A percentile compares a stretch with the other conserved stretches of the same genome.
phyloP scores from a whole-genome alignment of 2,888 invertebrate species.

The Chironomus riparius region DNA sequence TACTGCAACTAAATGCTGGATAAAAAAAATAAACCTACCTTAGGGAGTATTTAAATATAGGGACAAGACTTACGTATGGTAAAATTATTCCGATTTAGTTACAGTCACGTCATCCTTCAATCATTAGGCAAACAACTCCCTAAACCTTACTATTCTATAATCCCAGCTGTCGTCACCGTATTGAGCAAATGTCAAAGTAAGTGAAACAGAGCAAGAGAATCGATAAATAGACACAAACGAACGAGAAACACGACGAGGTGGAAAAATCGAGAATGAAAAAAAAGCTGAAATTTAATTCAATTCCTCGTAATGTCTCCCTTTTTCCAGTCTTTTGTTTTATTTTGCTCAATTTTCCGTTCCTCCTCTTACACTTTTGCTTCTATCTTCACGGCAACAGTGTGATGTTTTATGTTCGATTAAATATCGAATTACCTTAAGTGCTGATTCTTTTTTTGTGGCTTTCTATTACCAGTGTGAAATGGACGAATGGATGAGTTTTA shows the following conservation, averaged over 20 bases:
- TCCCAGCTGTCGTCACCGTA: not conserved
- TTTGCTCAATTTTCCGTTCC: not conserved
- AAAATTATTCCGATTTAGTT: too few species aligned
- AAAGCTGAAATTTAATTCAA: not conserved
- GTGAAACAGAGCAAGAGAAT: not conserved
- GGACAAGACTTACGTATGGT: too few species aligned
- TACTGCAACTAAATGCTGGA: too few species aligned
- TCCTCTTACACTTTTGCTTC: not conserved
- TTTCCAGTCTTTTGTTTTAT: not conserved
- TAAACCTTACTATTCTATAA: not conserved
- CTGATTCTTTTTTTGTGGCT: not conserved
- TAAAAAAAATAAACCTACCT: too few species aligned
- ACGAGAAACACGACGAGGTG: not conserved
- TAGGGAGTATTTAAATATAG: too few species aligned
- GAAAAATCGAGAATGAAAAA: not conserved
- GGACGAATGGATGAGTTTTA: too few species aligned
- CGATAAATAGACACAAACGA: not conserved
- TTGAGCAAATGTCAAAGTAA: not conserved
- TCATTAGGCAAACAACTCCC: too few species aligned
- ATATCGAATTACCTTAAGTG: constrained; percentile 6
- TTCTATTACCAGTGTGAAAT: not conserved
- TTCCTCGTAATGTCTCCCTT: not conserved
- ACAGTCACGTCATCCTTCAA: too few species aligned
- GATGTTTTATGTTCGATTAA: constrained; percentile 7
- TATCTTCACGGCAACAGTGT: not conserved